Percentiles rank a stretch among this genome's conserved stretches.
Conservation (phyloP, 1,140 invertebrate genomes). For the Apis florea region DNA sequence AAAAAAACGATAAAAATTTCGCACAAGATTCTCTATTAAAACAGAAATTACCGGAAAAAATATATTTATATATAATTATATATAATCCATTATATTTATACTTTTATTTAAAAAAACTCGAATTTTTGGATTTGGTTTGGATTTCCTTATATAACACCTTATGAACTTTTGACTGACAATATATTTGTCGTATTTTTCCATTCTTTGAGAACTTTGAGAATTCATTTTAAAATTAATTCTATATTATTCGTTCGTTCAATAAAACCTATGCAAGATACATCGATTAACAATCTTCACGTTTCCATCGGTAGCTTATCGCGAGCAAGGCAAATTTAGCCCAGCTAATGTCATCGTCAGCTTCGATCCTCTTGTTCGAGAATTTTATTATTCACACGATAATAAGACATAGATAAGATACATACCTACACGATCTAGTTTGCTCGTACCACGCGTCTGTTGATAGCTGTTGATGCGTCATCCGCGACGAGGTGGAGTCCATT, state of each 20-base stretch:
- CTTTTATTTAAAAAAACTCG: too few relatives aligned
- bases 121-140: not conserved
- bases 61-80: too few relatives aligned
- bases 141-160: too few relatives aligned
- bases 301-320: slow-evolving; percentile 4
- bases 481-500: slow-evolving; percentile 6
- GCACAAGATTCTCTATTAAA: too few relatives aligned
- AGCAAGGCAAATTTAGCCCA: not conserved
- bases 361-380: slow-evolving; percentile 5
- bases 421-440: not conserved
- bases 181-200: too few relatives aligned
- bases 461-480: slow-evolving; percentile 26
- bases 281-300: not conserved
- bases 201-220: too few relatives aligned
- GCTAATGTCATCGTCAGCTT: slow-evolving; percentile 10
- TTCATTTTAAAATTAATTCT: too few relatives aligned
- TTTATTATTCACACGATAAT: slow-evolving; percentile 7
- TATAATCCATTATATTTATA: too few relatives aligned
- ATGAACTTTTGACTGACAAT: too few relatives aligned
- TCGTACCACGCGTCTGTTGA: not conserved
- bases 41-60: too few relatives aligned
- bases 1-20: too few relatives aligned
- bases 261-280: not conserved
- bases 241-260: not conserved
- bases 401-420: not conserved